Percentiles rank a stretch among this genome's conserved stretches.
Conservation (phyloP, 1,140 invertebrate genomes). For the Pogonomyrmex barbatus region DNA sequence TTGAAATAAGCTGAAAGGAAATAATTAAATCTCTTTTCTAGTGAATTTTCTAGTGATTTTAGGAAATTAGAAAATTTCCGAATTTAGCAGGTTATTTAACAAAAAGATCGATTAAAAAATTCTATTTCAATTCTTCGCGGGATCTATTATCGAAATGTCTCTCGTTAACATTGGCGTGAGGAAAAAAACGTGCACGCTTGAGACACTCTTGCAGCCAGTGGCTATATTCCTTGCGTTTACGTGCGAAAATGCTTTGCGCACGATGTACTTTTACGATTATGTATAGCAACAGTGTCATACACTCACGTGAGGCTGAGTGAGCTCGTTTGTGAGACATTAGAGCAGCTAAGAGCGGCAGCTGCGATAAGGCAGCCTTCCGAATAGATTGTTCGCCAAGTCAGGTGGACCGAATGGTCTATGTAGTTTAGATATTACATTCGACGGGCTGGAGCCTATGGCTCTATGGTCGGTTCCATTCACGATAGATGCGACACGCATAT, state of each 20-base stretch:
- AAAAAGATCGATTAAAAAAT: not conserved
- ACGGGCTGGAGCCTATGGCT: conserved; percentile 27
- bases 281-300: not conserved
- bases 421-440: conserved; percentile 56
- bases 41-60: not conserved
- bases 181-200: not conserved
- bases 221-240: not conserved
- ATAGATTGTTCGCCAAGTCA: conserved; percentile 61
- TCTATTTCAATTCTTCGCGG: not conserved
- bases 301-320: conserved; percentile 20
- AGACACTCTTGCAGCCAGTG: not conserved
- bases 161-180: not conserved
- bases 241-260: not conserved
- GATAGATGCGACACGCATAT: conserved; percentile 39
- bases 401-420: conserved; percentile 55
- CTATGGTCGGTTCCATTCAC: conserved; percentile 24
- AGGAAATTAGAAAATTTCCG: not conserved
- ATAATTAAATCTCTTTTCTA: not conserved
- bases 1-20: not conserved
- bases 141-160: conserved; percentile 17
- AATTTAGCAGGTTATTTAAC: not conserved
- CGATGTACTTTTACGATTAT: not conserved
- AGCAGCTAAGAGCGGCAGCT: conserved; percentile 45
- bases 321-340: conserved; percentile 44
- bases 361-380: conserved; percentile 59